phyloP scores from a whole-genome alignment of 1,140 invertebrate genomes.

The Triops longicaudatus region DNA sequence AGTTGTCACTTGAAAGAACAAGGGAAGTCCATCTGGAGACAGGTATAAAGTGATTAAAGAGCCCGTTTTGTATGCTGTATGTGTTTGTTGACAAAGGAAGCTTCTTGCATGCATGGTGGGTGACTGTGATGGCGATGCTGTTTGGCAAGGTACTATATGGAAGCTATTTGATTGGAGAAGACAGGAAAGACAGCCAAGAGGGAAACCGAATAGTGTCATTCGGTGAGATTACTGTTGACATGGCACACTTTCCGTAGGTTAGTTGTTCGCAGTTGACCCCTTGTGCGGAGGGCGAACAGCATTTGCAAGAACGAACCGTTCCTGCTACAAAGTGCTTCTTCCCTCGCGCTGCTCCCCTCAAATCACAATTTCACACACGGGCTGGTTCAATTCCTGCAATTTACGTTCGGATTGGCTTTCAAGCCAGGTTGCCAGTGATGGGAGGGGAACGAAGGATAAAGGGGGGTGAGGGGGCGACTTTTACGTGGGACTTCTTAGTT shows the following conservation, averaged over 20 bases:
- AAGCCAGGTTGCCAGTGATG: not conserved
- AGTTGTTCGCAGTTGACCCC: not conserved
- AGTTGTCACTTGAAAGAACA: not conserved
- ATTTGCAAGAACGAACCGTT: not conserved
- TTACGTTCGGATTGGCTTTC: not conserved
- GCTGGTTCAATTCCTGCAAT: not conserved
- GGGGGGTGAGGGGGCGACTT: not conserved
- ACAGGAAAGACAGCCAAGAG: constrained; percentile 13
- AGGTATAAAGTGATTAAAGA: not conserved
- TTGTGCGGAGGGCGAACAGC: not conserved
- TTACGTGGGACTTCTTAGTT: not conserved
- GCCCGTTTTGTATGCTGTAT: not conserved
- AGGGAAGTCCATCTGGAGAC: not conserved
- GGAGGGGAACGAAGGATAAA: too few relatives aligned
- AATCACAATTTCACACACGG: not conserved
- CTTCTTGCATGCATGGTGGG: constrained; percentile 4
- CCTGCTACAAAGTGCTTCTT: not conserved
- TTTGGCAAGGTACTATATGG: not conserved
- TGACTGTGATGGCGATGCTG: not conserved
- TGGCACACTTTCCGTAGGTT: not conserved
- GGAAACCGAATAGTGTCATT: constrained; percentile 2
- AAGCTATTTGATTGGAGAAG: not conserved
- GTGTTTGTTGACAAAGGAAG: not conserved
- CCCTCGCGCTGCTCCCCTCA: not conserved
- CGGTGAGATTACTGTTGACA: not conserved